Evolutionary conservation across 2,888 invertebrate species (phyloP), one percentile per base, ranked within the genome.

Genomic region (Cyaniris semiargus): DNA sequence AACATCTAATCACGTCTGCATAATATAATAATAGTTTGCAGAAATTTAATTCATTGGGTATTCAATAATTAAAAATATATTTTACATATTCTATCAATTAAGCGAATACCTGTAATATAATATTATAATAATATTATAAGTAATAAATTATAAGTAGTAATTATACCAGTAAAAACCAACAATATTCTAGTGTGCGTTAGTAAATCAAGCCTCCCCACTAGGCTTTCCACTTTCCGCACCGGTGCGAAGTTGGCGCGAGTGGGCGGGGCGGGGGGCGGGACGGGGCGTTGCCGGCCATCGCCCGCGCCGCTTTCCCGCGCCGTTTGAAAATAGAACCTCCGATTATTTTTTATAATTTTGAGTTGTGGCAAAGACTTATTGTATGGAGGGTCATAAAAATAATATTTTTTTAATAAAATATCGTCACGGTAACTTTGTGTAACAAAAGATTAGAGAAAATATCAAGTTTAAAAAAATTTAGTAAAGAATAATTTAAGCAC

Each of bases 221-320:
- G 48, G 74, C 48, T 74, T 74, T 27, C 74, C 74, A 48, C 21
- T 74, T 74, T 74, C 74, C 74, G 74, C 48, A 74, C 88, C 88
- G 88, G 88, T 86, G 84, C 85, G 87, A 86, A 85, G 87, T 81
- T 76, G 76, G 78, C 70, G 77, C 80, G 78, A 76, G 78, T 80
- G 79, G 80, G 80, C 80, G 80, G 80, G 78, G 75, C 80, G 81
- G 79, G 82, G 80, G 70, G 81, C 81, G 81, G 78, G 80, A 82
- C 78, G 81, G 78, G 78, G 78, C 44, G 44, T 44, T 44, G 10
- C 78, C 60, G 76, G 77, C 78, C 72, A 74, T 77, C 84, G 87
- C 85, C 80, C 81, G 82, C 83, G 82, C 81, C 83, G 83, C 84
- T 85, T 83, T 85, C 86, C 85, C 86, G 86, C 87, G 86, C 85